Percentiles rank a stretch among this genome's conserved stretches.
Evolutionary conservation across 23 tunicate species (phyloP).

Genomic region (Ascidia mentula): DNA sequence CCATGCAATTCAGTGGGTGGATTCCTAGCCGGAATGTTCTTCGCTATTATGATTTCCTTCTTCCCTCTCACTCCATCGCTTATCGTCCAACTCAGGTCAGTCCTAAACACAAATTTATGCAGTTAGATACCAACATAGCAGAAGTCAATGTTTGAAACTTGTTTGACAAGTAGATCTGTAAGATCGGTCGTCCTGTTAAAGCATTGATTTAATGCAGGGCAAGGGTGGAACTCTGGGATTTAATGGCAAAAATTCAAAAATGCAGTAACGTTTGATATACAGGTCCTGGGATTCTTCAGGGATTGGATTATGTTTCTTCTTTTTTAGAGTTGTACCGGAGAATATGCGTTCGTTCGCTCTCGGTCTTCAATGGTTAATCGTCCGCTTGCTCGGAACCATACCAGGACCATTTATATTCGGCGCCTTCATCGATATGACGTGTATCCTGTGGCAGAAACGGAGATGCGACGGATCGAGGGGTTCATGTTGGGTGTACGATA

Average conservation of each 20-base stretch:
- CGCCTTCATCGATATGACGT: conserved; percentile 57
- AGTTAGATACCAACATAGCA: too few relatives aligned
- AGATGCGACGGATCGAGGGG: conserved; percentile 54
- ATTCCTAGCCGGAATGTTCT: neutral
- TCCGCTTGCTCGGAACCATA: conserved; percentile 78
- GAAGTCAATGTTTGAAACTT: too few relatives aligned
- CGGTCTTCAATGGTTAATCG: conserved; percentile 72
- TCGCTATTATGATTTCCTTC: conserved; percentile 1
- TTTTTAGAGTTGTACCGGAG: conserved; percentile 75
- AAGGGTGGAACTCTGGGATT: too few relatives aligned
- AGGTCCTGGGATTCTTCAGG: too few relatives aligned
- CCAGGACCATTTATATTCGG: conserved; percentile 89
- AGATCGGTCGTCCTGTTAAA: too few relatives aligned
- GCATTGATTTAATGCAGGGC: too few relatives aligned
- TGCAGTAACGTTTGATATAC: too few relatives aligned
- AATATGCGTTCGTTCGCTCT: conserved; percentile 69
- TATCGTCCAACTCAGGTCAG: neutral
- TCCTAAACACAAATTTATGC: too few relatives aligned
- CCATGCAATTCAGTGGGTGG: neutral
- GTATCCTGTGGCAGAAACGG: conserved; percentile 65
- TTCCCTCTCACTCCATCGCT: neutral
- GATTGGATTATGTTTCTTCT: too few relatives aligned
- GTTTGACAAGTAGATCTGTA: too few relatives aligned
- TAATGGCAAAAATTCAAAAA: too few relatives aligned
- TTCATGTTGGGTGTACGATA: conserved; percentile 81